These are phyloP conservation scores for Myiopsitta monachus DNA, from an alignment of 2,113 vertebrate species.

Conservation along the genomic window DNA sequence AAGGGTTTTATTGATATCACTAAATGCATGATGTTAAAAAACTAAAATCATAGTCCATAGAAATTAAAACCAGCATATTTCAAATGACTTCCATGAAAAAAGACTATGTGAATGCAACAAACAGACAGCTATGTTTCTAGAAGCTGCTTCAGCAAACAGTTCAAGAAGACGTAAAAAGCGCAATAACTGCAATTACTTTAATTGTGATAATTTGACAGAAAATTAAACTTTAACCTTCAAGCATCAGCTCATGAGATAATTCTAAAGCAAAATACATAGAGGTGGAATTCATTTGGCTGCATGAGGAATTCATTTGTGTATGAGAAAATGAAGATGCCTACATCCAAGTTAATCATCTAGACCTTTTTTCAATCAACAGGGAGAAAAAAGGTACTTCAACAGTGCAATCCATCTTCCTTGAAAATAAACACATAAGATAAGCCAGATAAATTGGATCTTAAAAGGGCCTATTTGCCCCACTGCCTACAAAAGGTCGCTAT, in stretches of 20 bases:
- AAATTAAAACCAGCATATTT: not conserved
- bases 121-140: not conserved
- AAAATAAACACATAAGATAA: not conserved
- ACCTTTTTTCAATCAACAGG: not conserved
- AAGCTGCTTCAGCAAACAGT: conserved; percentile 24
- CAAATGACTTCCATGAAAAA: not conserved
- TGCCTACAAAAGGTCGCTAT: not conserved
- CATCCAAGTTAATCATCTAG: not conserved
- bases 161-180: not conserved
- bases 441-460: not conserved
- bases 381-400: not conserved
- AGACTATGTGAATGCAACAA: not conserved
- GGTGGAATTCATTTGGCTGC: not conserved
- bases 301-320: not conserved
- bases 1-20: not conserved
- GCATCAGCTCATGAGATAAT: conserved; percentile 41
- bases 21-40: not conserved
- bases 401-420: not conserved
- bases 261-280: conserved; percentile 59
- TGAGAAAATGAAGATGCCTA: not conserved
- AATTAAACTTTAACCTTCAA: conserved; percentile 51
- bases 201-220: not conserved
- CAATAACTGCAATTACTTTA: not conserved
- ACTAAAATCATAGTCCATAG: not conserved
- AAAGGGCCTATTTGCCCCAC: not conserved